These are phyloP conservation scores for Dysdera silvatica DNA, from an alignment of 1,140 invertebrate genomes.

Conservation along the genomic window DNA sequence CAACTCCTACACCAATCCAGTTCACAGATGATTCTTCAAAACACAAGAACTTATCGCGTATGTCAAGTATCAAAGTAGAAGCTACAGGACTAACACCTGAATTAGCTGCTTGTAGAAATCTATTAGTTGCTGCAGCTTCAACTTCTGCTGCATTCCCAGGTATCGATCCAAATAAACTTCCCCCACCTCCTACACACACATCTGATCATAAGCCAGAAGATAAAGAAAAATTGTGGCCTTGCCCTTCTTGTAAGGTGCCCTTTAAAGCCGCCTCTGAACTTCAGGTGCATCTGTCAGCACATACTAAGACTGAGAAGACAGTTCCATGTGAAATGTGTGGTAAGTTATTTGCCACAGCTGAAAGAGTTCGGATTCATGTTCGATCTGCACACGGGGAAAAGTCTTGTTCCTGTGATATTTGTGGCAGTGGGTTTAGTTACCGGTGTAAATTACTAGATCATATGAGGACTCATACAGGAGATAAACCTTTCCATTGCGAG, in stretches of 20 bases:
- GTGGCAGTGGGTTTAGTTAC: conserved; percentile 38
- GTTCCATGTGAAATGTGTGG: conserved; percentile 34
- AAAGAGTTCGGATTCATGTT: conserved; percentile 31
- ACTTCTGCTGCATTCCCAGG: conserved; percentile 27
- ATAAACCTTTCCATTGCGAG: conserved; percentile 39
- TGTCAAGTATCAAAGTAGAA: conserved; percentile 25
- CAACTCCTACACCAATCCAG: conserved; percentile 24
- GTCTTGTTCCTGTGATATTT: conserved; percentile 36
- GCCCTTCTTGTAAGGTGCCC: conserved; percentile 34
- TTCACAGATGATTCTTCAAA: conserved; percentile 22
- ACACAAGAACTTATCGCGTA: conserved; percentile 14
- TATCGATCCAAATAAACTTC: conserved; percentile 29
- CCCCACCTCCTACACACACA: conserved; percentile 10
- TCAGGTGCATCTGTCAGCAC: conserved; percentile 31
- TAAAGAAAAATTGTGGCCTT: conserved; percentile 33
- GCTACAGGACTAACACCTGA: conserved; percentile 20
- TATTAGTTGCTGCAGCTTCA: conserved; percentile 20
- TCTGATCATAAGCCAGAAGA: conserved; percentile 6
- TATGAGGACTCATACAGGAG: conserved; percentile 38
- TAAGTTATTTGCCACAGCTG: conserved; percentile 33
- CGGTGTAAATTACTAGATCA: conserved; percentile 36
- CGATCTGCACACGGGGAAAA: conserved; percentile 35
- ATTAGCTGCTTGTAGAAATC: conserved; percentile 24
- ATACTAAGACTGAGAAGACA: conserved; percentile 32
- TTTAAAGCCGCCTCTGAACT: conserved; percentile 33